Evolutionary conservation across 2,113 vertebrate species (phyloP).

Genomic region (Casuarius casuarius): DNA sequence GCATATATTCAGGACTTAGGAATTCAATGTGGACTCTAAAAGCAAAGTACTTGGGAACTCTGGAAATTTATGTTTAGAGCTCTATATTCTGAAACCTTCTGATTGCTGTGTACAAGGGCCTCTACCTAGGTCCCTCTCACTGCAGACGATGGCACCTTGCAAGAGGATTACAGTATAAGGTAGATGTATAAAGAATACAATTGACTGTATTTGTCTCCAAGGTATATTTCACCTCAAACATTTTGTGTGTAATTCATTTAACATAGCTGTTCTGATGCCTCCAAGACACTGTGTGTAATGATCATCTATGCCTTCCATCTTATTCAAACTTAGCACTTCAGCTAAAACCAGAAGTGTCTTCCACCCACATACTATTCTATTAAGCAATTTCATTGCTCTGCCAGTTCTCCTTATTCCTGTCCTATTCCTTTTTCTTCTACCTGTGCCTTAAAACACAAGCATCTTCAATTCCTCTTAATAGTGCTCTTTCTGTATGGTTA

Average conservation of each 20-base stretch:
- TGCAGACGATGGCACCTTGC: not conserved
- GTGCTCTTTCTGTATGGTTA: not conserved
- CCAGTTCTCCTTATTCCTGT: not conserved
- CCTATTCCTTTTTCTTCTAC: not conserved
- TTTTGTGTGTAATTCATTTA: not conserved
- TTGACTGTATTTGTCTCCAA: not conserved
- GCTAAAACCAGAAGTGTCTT: not conserved
- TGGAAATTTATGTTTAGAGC: not conserved
- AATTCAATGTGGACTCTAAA: not conserved
- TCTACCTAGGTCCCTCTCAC: not conserved
- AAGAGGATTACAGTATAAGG: not conserved
- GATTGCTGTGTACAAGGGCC: not conserved
- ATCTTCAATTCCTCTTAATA: not conserved
- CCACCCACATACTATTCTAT: not conserved
- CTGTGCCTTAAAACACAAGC: not conserved
- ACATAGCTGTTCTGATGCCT: not conserved
- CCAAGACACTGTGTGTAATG: fast-evolving
- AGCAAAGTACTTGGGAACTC: not conserved
- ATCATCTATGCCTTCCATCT: not conserved
- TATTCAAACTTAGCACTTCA: not conserved
- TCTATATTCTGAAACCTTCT: not conserved
- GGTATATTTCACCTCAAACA: not conserved
- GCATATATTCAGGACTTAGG: not conserved
- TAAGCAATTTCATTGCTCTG: not conserved
- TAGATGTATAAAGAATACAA: not conserved